Evolutionary conservation across 2,797 vertebrate genomes (phyloP).

Genomic region (Monodelphis domestica): DNA sequence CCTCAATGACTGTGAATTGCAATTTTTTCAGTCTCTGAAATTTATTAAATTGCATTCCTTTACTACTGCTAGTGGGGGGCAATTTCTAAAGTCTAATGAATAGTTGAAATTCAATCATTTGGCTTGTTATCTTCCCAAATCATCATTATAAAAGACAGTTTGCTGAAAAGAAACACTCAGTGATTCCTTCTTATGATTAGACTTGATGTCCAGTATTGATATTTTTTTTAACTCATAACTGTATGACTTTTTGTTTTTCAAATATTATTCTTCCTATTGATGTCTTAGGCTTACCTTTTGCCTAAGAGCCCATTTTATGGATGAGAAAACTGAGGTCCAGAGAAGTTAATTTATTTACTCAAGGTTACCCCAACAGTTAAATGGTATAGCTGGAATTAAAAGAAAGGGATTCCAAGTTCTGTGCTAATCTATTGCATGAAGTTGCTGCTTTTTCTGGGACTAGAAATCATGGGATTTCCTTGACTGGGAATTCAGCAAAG

Average conservation of each 20-base stretch:
- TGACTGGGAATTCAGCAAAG: slow-evolving; percentile 50
- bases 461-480: slow-evolving; percentile 52
- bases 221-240: slow-evolving; percentile 41
- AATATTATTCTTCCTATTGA: slow-evolving; percentile 21
- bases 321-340: neutral
- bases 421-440: slow-evolving; percentile 28
- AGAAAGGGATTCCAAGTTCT: neutral
- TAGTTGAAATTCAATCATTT: neutral
- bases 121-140: slow-evolving; percentile 12
- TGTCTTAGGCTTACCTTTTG: slow-evolving; percentile 56
- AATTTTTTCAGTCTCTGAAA: neutral
- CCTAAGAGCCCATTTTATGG: neutral
- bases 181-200: slow-evolving; percentile 28
- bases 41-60: neutral
- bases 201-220: neutral
- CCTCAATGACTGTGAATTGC: neutral
- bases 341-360: neutral
- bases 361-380: neutral
- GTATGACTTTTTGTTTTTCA: slow-evolving; percentile 39
- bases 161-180: neutral
- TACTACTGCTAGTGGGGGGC: neutral
- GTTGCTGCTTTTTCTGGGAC: neutral
- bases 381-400: neutral
- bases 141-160: slow-evolving; percentile 39
- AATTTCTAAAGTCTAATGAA: slow-evolving; percentile 14